Percentiles rank a stretch among this genome's conserved stretches.
Evolutionary conservation across 1,140 invertebrate genomes (phyloP).

Genomic region (Bemisia tabaci): DNA sequence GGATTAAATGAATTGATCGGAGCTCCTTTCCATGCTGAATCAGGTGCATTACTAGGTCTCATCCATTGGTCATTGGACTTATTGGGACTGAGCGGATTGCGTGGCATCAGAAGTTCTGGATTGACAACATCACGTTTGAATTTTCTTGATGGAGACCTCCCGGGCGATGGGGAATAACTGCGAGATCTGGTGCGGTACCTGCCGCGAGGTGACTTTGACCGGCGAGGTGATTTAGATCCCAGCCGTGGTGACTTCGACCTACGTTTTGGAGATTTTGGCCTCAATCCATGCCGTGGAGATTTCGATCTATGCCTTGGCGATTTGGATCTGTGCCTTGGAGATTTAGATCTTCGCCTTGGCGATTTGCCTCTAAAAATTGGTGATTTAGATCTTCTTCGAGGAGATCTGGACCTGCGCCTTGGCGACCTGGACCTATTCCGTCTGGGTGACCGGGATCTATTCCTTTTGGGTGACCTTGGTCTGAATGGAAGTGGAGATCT

Average conservation of each 20-base stretch:
- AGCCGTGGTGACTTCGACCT: neutral
- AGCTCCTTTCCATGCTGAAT: neutral
- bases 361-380: neutral
- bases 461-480: neutral
- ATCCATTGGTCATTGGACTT: neutral
- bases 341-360: neutral
- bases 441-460: neutral
- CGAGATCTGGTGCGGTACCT: neutral
- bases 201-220: neutral
- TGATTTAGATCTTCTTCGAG: neutral
- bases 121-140: neutral
- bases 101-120: too few species aligned
- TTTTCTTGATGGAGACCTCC: neutral
- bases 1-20: neutral
- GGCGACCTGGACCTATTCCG: neutral
- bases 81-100: neutral
- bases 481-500: neutral
- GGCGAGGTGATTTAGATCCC: neutral
- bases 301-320: neutral
- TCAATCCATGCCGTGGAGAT: neutral
- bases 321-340: neutral
- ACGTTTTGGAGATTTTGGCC: neutral
- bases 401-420: neutral
- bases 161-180: neutral
- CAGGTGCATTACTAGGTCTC: neutral